Evolutionary conservation across 2,888 invertebrate species (phyloP), one percentile per base, ranked within the genome.

Genomic region (Cosmia pyralina): DNA sequence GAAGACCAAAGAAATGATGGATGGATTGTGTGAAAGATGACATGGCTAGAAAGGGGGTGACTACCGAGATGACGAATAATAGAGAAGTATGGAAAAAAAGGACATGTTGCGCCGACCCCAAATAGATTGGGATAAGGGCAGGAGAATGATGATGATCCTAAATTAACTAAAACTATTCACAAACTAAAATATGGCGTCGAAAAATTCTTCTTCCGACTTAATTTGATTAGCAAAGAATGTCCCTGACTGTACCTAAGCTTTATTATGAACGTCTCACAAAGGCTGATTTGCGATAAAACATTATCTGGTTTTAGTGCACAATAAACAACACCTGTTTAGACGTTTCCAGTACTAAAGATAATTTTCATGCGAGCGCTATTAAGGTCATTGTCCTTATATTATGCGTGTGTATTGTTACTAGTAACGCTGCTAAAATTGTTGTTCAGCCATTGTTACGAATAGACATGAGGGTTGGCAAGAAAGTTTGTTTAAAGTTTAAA

Each of bases 341-440:
- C 64, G 57, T 80, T 41, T 69, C 60, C 46, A 72, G 69, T 60
- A 69, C 74, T 68, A 52, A 83, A 69, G 69, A 80, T 80, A 81
- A 80, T 80, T 76, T 83, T 64, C 76, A 63, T 52, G 64, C n/a
- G 57, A 70, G 67, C 69, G 53, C 44, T 44, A 71, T 69, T 72
- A 68, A 75, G 88, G 84, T 88, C 88, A 80, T 86, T 87, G 87
- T 81, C 86, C 89, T 81, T 78, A 66, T 69, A 53, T 76, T 72
- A 76, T 69, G 80, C 62, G 69, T 72, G 75, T 64, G 60, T 82
- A 67, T 82, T 71, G 74, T 81, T 83, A 55, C 85, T 87, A 87
- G 87, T 87, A 88, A 86, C 84, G 87, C 82, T 85, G 88, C 90
- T 91, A 90, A 92, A 91, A 91, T 90, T 89, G 90, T 89, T 89